Conservation (phyloP, 2,113 vertebrate genomes). For the Cebidichthys violaceus region DNA sequence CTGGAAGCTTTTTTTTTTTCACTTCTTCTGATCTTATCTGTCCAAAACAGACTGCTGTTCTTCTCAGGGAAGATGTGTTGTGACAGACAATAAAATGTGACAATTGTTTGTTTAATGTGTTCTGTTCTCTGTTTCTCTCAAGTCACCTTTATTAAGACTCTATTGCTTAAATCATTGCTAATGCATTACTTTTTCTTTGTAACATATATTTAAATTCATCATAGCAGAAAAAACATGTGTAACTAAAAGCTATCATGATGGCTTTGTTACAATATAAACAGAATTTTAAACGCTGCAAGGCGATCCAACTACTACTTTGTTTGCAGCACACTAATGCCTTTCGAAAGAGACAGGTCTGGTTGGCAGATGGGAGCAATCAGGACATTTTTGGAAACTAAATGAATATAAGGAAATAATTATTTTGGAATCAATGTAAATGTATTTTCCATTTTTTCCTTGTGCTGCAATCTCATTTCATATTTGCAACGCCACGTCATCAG, state of each 20-base stretch:
- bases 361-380: background rate
- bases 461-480: background rate
- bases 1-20: too few relatives aligned
- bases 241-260: background rate
- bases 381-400: background rate
- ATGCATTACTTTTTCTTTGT: background rate
- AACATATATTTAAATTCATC: background rate
- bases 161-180: background rate
- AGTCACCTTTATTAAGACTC: background rate
- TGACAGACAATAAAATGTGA: slow-evolving; percentile 43
- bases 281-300: background rate
- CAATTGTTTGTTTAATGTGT: background rate
- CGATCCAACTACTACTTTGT: background rate
- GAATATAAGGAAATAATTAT: background rate
- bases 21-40: background rate
- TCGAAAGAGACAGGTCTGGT: background rate
- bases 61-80: slow-evolving; percentile 44
- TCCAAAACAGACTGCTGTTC: slow-evolving; percentile 27
- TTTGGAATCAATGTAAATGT: background rate
- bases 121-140: slow-evolving; percentile 17
- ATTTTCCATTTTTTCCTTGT: background rate
- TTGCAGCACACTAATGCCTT: slow-evolving; percentile 2
- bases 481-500: background rate
- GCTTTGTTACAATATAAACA: background rate
- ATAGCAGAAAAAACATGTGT: background rate